Evolutionary conservation across 2,113 vertebrate species (phyloP), one percentile per base, ranked within the genome.

Genomic region (Apaloderma vittatum): DNA sequence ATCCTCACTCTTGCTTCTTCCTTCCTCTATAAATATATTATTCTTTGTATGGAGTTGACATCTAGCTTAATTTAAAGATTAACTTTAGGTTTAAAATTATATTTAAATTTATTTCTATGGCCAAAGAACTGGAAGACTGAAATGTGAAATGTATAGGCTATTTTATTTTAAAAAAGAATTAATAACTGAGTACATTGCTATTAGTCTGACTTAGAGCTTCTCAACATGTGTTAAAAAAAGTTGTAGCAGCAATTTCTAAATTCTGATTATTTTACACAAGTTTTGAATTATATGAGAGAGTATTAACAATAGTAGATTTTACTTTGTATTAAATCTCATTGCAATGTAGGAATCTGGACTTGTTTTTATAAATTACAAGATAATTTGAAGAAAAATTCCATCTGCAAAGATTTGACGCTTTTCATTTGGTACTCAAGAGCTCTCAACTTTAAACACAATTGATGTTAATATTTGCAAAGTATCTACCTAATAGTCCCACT

Each of bases 321-420:
- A 20, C 14, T 82, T 86, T 72, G 21, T 36, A 1, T 75, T 36
- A 12, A 71, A 22, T 45, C 17, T 72, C 30, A 26, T 8, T 46
- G 3, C 15, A 36, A 8, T 22, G 11, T 7, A 48, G 5, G 6
- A 80, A 9, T 36, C 23, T 10, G 34, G 45, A 55, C 4, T 37
- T 27, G 4, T 22, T 36, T 71, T 30, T 46, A 7, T 32, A 59
- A 75, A 63, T 46, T 40, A n/a, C 6, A 18, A 54, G 43, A 29
- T 12, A 52, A n/a, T 59, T 59, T 68, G 12, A 80, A 73, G 22
- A 63, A 94, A 73, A 30, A 2, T 21, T 87, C 54, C 1, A 29
- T 40, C 27, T 46, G 2, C 2, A 2, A 52, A 48, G 5, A 19
- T 52, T 10, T 7, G 3, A 9, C 3, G 7, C 8, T 65, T 72